Percentiles rank a stretch among this genome's conserved stretches.
These are phyloP conservation scores for Helostoma temminkii DNA, from an alignment of 2,797 vertebrate species.

Conservation along the genomic window DNA sequence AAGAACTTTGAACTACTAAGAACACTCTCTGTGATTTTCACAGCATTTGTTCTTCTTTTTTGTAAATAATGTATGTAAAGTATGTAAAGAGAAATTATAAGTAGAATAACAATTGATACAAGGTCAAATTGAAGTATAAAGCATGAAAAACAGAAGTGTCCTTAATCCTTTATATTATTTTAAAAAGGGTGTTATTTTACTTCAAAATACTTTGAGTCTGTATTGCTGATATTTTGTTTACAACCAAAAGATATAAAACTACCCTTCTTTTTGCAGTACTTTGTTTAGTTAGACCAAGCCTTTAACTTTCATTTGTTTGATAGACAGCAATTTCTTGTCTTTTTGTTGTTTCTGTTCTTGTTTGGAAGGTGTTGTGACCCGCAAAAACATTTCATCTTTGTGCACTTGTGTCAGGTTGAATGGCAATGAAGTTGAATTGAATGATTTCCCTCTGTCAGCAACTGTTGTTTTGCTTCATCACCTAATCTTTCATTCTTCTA, in stretches of 20 bases:
- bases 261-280: background rate
- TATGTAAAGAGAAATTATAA: too few species aligned
- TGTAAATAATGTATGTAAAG: background rate
- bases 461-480: slow-evolving; percentile 45
- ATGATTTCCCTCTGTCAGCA: slow-evolving; percentile 22
- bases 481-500: slow-evolving; percentile 40
- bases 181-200: background rate
- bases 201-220: background rate
- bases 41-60: background rate
- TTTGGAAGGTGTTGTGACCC: slow-evolving; percentile 13
- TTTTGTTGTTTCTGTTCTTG: slow-evolving; percentile 16
- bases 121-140: slow-evolving; percentile 4
- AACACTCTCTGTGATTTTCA: background rate
- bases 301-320: slow-evolving; percentile 9
- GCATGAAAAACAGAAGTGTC: background rate
- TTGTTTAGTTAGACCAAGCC: background rate
- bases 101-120: background rate
- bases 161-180: background rate
- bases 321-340: slow-evolving; percentile 4
- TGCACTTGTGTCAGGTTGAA: slow-evolving; percentile 12
- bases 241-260: slow-evolving; percentile 1
- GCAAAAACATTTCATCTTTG: slow-evolving; percentile 14
- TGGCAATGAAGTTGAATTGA: slow-evolving; percentile 29
- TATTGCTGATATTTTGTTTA: background rate
- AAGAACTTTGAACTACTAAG: background rate